phyloP scores from a whole-genome alignment of 2,113 vertebrate species.

The Potamarius usumacintae region DNA sequence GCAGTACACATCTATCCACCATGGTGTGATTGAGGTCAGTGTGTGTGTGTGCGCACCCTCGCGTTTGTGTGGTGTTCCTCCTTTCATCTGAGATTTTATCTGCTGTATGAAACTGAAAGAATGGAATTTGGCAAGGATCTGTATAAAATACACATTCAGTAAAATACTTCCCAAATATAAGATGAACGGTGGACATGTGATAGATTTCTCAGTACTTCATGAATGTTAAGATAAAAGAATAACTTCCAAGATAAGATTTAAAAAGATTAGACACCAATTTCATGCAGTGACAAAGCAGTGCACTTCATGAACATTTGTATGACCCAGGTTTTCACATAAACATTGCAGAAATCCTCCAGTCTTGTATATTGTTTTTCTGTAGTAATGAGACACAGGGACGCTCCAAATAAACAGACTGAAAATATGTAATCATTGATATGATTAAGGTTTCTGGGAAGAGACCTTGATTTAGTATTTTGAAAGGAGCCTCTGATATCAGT shows the following conservation, averaged over 20 bases:
- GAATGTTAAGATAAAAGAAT: neutral
- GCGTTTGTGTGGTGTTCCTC: neutral
- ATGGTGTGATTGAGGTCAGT: slow-evolving; percentile 87
- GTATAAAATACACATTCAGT: neutral
- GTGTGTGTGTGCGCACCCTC: neutral
- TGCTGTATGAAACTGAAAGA: neutral
- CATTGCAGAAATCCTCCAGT: neutral
- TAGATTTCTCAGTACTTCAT: neutral
- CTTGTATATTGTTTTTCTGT: neutral
- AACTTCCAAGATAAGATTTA: too few relatives aligned
- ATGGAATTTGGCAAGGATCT: neutral
- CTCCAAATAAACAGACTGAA: neutral
- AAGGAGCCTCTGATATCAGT: neutral
- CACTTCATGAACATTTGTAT: neutral
- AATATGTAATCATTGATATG: neutral
- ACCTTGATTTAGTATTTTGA: neutral
- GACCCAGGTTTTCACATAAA: neutral
- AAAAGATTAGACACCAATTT: neutral
- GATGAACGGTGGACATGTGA: neutral
- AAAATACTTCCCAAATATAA: neutral
- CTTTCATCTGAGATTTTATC: neutral
- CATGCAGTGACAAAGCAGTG: neutral
- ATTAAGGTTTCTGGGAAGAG: neutral
- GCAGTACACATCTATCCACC: slow-evolving; percentile 97
- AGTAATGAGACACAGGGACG: neutral